phyloP scores from a whole-genome alignment of 2,888 invertebrate species.

The Sinelater perroti region DNA sequence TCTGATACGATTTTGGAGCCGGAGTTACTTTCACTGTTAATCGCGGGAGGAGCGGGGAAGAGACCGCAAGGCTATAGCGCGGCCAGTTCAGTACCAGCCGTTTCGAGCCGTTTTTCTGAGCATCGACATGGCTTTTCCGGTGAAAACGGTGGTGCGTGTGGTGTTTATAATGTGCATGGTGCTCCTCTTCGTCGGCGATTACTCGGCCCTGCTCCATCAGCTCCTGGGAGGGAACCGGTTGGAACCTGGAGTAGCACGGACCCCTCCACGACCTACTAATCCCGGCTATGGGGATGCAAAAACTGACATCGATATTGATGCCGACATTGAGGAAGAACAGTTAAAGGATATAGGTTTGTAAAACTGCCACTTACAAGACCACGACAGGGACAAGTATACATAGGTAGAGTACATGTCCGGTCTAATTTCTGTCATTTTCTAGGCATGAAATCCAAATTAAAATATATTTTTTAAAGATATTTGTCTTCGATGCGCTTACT shows the following conservation, averaged over 20 bases:
- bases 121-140: conserved; percentile 52
- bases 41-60: conserved; percentile 37
- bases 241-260: conserved; percentile 51
- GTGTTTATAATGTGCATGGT: conserved; percentile 66
- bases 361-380: no score
- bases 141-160: conserved; percentile 61
- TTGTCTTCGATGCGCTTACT: no score
- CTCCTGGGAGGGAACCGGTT: conserved; percentile 61
- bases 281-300: conserved; percentile 60
- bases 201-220: conserved; percentile 62
- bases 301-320: conserved; percentile 61
- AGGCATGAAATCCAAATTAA: no score
- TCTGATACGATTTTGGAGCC: conserved; percentile 23
- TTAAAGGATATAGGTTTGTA: conserved; percentile 57
- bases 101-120: conserved; percentile 21
- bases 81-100: conserved; percentile 37
- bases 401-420: no score
- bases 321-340: conserved; percentile 61
- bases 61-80: conserved; percentile 39
- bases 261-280: conserved; percentile 54
- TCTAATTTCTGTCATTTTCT: no score
- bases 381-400: no score
- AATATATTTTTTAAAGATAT: no score
- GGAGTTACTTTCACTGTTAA: conserved; percentile 42
- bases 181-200: conserved; percentile 66